Conservation (phyloP, 92 coral and sea anemone species). For the Muricea muricata region DNA sequence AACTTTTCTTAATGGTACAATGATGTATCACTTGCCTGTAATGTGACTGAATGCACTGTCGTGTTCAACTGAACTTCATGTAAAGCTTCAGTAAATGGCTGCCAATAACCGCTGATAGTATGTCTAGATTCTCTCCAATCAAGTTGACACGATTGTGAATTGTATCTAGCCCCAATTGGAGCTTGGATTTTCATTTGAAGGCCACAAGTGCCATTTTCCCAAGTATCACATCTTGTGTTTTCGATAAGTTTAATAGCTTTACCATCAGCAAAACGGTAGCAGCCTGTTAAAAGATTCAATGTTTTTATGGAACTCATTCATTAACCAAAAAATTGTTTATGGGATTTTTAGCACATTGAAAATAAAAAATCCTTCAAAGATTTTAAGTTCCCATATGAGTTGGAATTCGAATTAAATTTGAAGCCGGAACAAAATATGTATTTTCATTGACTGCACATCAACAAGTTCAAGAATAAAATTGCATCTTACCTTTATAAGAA, state of each 20-base stretch:
- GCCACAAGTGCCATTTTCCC: background rate
- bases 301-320: no score
- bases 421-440: no score
- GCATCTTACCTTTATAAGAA: background rate
- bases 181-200: background rate
- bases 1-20: no score
- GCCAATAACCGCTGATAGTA: slow-evolving; percentile 11
- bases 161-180: background rate
- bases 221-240: background rate
- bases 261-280: slow-evolving; percentile 14
- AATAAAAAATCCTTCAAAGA: no score
- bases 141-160: background rate
- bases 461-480: background rate
- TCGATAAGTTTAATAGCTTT: background rate
- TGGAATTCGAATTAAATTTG: no score
- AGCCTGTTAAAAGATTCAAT: background rate
- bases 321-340: no score
- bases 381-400: no score
- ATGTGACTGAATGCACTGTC: background rate
- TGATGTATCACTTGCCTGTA: slow-evolving; percentile 9
- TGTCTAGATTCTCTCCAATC: background rate
- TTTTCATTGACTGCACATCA: no score
- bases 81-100: background rate
- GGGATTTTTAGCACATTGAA: no score
- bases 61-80: background rate